Conservation (phyloP, 2,888 invertebrate genomes). For the Crepidodera aurea region DNA sequence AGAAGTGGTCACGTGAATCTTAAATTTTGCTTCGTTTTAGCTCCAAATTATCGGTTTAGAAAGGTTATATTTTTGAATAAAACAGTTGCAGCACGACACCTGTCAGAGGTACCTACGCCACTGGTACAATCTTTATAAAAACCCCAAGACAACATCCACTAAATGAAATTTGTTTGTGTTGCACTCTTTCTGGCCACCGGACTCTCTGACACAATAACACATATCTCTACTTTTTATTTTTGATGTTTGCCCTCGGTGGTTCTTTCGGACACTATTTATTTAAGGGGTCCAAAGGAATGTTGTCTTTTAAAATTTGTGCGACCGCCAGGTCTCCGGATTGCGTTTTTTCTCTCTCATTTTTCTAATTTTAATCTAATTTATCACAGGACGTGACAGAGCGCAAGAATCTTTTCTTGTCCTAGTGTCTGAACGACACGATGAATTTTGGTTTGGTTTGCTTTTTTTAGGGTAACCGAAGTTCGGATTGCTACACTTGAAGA, state of each 20-base stretch:
- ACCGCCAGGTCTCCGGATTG: slow-evolving; percentile 37
- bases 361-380: slow-evolving; percentile 46
- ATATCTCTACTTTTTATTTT: slow-evolving; percentile 48
- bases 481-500: too few relatives aligned
- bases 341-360: slow-evolving; percentile 41
- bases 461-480: too few relatives aligned
- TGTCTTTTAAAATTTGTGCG: slow-evolving; percentile 52
- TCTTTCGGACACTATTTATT: slow-evolving; percentile 51
- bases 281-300: slow-evolving; percentile 50
- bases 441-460: neutral
- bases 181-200: slow-evolving; percentile 52
- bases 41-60: too few relatives aligned
- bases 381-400: slow-evolving; percentile 39
- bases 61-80: too few relatives aligned
- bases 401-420: slow-evolving; percentile 20
- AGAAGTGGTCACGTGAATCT: too few relatives aligned
- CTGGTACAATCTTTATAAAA: slow-evolving; percentile 21
- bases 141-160: slow-evolving; percentile 44
- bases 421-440: neutral
- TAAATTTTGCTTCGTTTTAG: too few relatives aligned
- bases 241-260: slow-evolving; percentile 34
- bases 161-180: slow-evolving; percentile 53
- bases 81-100: too few relatives aligned
- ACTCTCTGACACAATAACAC: slow-evolving; percentile 54
- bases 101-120: slow-evolving; percentile 18